Percentiles rank a stretch among this genome's conserved stretches.
Conservation (phyloP, 2,797 vertebrate species). For the Falco biarmicus region DNA sequence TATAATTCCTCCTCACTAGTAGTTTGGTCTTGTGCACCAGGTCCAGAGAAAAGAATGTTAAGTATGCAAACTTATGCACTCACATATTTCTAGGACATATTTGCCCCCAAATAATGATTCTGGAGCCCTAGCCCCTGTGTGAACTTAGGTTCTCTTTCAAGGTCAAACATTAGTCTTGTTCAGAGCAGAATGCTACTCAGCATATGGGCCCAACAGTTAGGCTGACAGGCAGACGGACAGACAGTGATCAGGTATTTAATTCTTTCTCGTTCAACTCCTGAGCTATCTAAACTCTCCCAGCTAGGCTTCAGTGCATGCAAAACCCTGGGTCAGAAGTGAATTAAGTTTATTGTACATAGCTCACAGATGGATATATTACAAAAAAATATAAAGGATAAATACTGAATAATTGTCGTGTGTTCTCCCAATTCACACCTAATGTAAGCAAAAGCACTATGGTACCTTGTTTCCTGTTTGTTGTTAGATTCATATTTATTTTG, state of each 20-base stretch:
- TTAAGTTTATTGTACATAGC: neutral
- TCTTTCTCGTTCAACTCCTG: neutral
- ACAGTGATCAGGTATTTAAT: neutral
- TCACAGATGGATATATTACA: neutral
- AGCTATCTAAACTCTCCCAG: neutral
- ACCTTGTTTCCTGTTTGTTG: neutral
- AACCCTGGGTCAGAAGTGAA: neutral
- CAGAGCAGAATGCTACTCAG: neutral
- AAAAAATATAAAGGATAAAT: neutral
- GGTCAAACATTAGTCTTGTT: neutral
- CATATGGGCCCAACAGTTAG: neutral
- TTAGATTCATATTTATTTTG: conserved; percentile 4
- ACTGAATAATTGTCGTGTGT: neutral
- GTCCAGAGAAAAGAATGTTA: neutral
- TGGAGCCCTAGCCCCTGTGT: neutral
- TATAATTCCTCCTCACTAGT: neutral
- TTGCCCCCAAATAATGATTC: neutral
- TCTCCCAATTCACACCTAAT: neutral
- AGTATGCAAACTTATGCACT: neutral
- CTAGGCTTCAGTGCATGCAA: neutral
- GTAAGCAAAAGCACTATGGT: neutral
- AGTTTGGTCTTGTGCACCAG: neutral
- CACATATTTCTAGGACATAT: neutral
- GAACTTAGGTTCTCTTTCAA: neutral
- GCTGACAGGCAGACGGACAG: neutral